Conservation (phyloP, 1,140 invertebrate genomes). For the Acromyrmex charruanus region DNA sequence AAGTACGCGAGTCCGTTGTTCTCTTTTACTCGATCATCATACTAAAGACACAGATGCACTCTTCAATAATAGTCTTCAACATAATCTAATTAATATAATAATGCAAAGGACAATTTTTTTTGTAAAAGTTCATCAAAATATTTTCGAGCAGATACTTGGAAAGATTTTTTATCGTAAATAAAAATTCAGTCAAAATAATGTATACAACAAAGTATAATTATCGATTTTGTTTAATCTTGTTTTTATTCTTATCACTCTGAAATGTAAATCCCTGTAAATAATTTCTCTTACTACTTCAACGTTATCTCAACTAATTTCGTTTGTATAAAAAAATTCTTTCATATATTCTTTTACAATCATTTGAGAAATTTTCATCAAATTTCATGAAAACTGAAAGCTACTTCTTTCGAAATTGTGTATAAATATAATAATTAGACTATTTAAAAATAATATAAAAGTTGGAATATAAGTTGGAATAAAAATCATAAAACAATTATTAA, state of each 20-base stretch:
- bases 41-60: conserved; percentile 46
- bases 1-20: conserved; percentile 70
- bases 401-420: no score
- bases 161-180: not conserved
- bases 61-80: not conserved
- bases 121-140: not conserved
- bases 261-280: no score
- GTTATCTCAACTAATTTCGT: no score
- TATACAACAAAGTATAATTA: no score
- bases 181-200: not conserved
- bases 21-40: conserved; percentile 59
- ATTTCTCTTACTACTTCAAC: no score
- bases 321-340: no score
- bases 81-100: conserved; percentile 33
- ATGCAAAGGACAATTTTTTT: not conserved
- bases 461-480: not conserved
- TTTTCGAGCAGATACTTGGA: not conserved
- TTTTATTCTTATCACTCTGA: no score
- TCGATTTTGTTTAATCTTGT: no score
- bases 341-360: no score
- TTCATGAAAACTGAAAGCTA: no score
- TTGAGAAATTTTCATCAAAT: no score
- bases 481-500: not conserved
- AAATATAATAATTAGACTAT: not conserved
- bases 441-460: not conserved